Percentiles rank a stretch among this genome's conserved stretches.
phyloP scores from a whole-genome alignment of 2,113 vertebrate genomes.

The Sceloporus undulatus region DNA sequence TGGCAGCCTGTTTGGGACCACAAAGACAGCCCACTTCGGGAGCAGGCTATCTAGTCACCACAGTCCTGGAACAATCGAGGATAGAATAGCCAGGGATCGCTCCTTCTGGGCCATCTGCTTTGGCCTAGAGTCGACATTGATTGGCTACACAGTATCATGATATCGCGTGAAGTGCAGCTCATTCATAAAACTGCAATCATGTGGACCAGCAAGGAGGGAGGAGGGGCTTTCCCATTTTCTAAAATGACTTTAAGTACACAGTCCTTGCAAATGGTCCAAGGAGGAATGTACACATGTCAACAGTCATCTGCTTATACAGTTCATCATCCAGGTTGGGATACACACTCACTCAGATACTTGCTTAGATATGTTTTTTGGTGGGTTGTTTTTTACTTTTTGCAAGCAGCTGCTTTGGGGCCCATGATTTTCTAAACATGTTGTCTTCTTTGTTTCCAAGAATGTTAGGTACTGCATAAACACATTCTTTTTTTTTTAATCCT shows the following conservation, averaged over 20 bases:
- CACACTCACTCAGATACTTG: not conserved
- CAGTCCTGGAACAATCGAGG: no score
- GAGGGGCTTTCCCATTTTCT: not conserved
- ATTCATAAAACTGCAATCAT: not conserved
- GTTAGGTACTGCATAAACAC: not conserved
- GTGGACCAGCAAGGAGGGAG: not conserved
- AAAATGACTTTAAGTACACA: not conserved
- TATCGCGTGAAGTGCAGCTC: not conserved
- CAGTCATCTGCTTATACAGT: not conserved
- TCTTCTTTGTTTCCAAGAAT: not conserved
- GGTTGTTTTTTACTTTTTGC: not conserved
- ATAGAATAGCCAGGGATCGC: no score
- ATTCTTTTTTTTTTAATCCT: fast-evolving
- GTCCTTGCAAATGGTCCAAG: not conserved
- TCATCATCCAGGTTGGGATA: not conserved
- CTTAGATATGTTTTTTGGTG: not conserved
- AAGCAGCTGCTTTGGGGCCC: not conserved
- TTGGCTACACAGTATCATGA: not conserved
- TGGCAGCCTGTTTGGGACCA: no score
- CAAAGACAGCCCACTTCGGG: no score
- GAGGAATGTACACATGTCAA: no score
- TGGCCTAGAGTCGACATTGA: not conserved
- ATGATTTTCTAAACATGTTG: not conserved
- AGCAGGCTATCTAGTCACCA: no score
- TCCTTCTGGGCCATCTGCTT: no score